A percentile compares a stretch with the other conserved stretches of the same genome.
Evolutionary conservation across 2,888 invertebrate genomes (phyloP).

Genomic region (Pedicia rivosa): DNA sequence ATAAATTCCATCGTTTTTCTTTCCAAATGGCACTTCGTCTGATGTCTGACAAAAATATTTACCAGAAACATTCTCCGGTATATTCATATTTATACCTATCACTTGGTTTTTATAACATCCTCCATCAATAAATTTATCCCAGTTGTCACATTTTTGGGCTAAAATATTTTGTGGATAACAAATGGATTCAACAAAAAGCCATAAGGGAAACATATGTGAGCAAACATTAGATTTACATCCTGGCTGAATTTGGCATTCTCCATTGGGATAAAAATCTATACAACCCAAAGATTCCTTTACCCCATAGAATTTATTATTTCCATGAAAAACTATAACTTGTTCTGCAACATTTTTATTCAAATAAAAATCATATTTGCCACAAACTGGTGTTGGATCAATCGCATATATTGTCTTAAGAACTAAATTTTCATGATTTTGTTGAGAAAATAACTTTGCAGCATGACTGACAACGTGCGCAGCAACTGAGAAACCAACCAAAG

Average conservation of each 20-base stretch:
- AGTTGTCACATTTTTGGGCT: not conserved
- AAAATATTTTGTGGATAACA: constrained; percentile 3
- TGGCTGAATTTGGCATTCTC: not conserved
- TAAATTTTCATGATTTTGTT: not conserved
- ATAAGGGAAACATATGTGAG: constrained; percentile 4
- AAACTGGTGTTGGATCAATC: not conserved
- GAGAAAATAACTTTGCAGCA: not conserved
- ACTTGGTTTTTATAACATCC: not conserved
- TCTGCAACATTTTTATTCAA: not conserved
- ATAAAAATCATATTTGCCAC: not conserved
- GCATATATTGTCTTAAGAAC: not conserved
- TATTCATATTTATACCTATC: not conserved
- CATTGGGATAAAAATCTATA: constrained; percentile 6
- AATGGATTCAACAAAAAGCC: constrained; percentile 3
- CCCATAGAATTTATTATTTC: not conserved
- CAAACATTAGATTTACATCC: constrained; percentile 5
- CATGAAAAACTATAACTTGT: constrained; percentile 1
- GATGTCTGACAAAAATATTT: not conserved
- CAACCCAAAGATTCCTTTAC: not conserved
- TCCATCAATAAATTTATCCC: not conserved
- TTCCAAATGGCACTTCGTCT: not conserved
- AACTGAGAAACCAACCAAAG: not conserved
- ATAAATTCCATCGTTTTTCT: not conserved
- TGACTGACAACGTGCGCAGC: not conserved
- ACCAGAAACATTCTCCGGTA: not conserved